Base-by-base conservation (phyloP, 2,888 invertebrate species). In the Lasioglossum oenotherae region DNA sequence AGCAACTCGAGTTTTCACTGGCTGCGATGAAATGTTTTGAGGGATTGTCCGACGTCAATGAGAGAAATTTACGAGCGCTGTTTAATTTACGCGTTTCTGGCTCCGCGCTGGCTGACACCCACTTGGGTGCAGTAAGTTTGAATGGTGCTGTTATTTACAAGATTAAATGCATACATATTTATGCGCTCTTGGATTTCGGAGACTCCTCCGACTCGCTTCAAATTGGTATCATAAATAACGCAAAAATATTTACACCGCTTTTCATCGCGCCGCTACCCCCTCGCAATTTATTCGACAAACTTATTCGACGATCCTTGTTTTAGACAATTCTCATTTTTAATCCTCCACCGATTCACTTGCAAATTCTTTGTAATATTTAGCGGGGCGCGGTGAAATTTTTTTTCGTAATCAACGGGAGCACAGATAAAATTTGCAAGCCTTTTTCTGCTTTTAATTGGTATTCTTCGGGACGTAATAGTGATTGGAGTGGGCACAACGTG, bases 21-120 rank as follows among this genome's bases (percentile, higher is more conserved):
- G 44, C 57, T 23, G 49, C 64, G 64, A 19, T 64, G 73, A 46
- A 60, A 73, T 41, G 57, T 73, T 53, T 64, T 23, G 73, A 67
- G 73, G 31, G 73, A 81, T 60, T 71, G 71, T n/a, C 71, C 35
- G 23, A 31, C 57, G 78, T 78, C 69, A 12, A 41, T 44, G 72
- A 44, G 6, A 72, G 57, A 46, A 41, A 46, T 72, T 49, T 60
- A 35, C 64, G 31, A 16, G 49, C 38, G n/a, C 19, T 67, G 67
- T 67, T 72, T 79, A 79, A 81, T 81, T 81, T 79, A 67, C 60
- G 81, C 38, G 31, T 73, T 41, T 44, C 49, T 38, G 49, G 31
- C 35, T 53, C 12, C 23, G n/a, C 12, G 35, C 67, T 35, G 35
- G 35, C 67, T 67, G 67, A 35, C 35, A 67, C 35, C 35, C 67